Percentiles rank a stretch among this genome's conserved stretches.
Evolutionary conservation across 2,113 vertebrate genomes (phyloP).

Genomic region (Nestor notabilis): DNA sequence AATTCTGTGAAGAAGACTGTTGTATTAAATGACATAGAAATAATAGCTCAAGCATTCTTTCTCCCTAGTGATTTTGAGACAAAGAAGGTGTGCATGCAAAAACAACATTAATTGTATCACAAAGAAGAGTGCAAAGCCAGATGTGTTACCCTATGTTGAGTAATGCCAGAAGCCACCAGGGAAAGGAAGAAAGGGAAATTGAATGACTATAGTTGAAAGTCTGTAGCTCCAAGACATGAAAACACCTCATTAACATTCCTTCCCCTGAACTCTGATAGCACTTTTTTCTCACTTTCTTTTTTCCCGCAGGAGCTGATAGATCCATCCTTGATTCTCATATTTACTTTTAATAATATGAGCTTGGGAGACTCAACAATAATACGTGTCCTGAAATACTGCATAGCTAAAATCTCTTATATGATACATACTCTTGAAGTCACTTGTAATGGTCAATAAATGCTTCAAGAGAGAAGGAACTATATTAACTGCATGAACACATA

Average conservation of each 20-base stretch:
- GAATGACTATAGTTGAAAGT: neutral
- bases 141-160: neutral
- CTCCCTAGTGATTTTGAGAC: constrained; percentile 1
- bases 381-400: neutral
- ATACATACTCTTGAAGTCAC: neutral
- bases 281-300: neutral
- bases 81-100: constrained; percentile 2
- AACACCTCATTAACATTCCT: constrained; percentile 36
- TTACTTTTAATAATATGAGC: neutral
- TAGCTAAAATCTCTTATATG: neutral
- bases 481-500: neutral
- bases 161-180: neutral
- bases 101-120: neutral
- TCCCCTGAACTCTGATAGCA: neutral
- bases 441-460: neutral
- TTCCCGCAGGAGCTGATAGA: neutral
- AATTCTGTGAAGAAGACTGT: neutral
- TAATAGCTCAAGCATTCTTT: neutral
- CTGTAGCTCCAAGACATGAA: constrained; percentile 3
- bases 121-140: constrained; percentile 1
- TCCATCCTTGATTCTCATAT: neutral
- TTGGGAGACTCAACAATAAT: neutral
- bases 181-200: constrained; percentile 13
- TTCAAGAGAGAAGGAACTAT: neutral
- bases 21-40: neutral